These are phyloP conservation scores for Chanos chanos DNA, from an alignment of 2,797 vertebrate genomes.

Conservation along the genomic window DNA sequence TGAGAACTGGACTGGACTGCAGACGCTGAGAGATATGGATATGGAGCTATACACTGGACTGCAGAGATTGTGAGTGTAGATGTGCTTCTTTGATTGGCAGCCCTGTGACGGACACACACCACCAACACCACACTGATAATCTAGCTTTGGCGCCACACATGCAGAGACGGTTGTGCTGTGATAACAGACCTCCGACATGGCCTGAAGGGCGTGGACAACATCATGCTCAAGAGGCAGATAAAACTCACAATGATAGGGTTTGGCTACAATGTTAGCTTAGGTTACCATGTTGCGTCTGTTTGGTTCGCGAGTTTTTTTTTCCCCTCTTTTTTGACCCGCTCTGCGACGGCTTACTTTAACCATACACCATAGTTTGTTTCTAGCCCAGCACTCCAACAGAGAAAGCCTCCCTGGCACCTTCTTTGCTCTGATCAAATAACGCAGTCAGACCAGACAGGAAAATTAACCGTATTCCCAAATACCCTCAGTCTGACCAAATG, in stretches of 20 bases:
- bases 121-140: not conserved
- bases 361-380: conserved; percentile 18
- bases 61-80: conserved; percentile 86
- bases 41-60: conserved; percentile 92
- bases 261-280: no score
- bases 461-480: conserved; percentile 43
- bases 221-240: not conserved
- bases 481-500: conserved; percentile 16
- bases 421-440: conserved; percentile 45
- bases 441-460: conserved; percentile 34
- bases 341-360: conserved; percentile 2
- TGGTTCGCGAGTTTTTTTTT: no score
- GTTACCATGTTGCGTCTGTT: no score
- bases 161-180: not conserved
- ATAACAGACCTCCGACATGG: not conserved
- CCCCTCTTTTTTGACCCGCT: no score
- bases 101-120: not conserved
- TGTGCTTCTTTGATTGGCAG: not conserved
- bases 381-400: conserved; percentile 23
- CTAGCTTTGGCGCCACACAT: not conserved
- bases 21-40: conserved; percentile 79
- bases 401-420: conserved; percentile 31
- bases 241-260: not conserved
- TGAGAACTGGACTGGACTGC: conserved; percentile 89
- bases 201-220: no score